A percentile compares a stretch with the other conserved stretches of the same genome.
Conservation (phyloP, 2,888 invertebrate genomes). For the Cyclophora albipunctata region DNA sequence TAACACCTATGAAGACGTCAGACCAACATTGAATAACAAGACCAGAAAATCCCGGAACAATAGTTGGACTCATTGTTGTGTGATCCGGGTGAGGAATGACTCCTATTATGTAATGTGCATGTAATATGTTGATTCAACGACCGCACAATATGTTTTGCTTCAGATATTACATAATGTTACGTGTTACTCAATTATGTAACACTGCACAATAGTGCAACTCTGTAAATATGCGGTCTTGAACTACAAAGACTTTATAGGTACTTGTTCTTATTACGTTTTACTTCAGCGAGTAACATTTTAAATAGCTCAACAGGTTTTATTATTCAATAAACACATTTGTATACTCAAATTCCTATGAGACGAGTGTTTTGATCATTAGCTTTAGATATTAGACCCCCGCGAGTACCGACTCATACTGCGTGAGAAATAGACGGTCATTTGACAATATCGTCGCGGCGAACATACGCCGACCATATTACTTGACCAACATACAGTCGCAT, state of each 20-base stretch:
- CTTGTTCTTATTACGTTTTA: too few relatives aligned
- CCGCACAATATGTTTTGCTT: too few relatives aligned
- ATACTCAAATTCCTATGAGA: constrained; percentile 50
- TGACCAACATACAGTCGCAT: constrained; percentile 37
- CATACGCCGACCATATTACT: constrained; percentile 36
- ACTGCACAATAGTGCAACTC: too few relatives aligned
- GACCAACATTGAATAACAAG: constrained; percentile 50
- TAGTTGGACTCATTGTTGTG: constrained; percentile 58
- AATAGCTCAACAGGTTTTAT: constrained; percentile 49
- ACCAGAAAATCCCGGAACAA: constrained; percentile 53
- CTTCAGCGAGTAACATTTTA: constrained; percentile 36
- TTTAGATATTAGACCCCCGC: constrained; percentile 55
- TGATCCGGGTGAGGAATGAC: constrained; percentile 16
- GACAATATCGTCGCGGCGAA: constrained; percentile 52
- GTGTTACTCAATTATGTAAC: constrained; percentile 5
- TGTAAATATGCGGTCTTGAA: too few relatives aligned
- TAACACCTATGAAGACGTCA: constrained; percentile 70
- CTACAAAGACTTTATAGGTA: not conserved
- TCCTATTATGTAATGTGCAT: constrained; percentile 17
- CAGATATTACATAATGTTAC: constrained; percentile 23
- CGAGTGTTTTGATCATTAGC: constrained; percentile 59
- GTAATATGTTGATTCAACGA: constrained; percentile 28
- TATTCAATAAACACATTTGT: constrained; percentile 59
- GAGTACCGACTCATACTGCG: constrained; percentile 55
- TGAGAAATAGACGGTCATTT: constrained; percentile 61